Percentiles rank a stretch among this genome's conserved stretches.
Conservation (phyloP, 2,797 vertebrate genomes). For the Masticophis lateralis region DNA sequence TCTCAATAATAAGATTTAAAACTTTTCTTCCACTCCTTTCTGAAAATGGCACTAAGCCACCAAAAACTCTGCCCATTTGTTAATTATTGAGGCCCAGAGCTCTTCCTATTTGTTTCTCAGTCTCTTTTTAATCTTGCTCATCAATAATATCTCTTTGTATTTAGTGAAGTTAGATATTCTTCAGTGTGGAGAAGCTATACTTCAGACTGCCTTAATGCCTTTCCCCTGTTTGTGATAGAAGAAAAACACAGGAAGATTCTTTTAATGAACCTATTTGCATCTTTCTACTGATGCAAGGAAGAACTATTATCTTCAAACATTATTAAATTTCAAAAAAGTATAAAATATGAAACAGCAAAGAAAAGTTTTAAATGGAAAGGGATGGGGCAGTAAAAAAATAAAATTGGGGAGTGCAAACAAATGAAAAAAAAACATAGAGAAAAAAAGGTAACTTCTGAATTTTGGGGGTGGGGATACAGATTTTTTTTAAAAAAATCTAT, state of each 20-base stretch:
- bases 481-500: too few species aligned
- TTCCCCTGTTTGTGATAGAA: not conserved
- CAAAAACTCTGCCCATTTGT: not conserved
- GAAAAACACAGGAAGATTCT: not conserved
- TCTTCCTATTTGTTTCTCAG: not conserved
- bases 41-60: not conserved
- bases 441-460: too few species aligned
- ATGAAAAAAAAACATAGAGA: too few species aligned
- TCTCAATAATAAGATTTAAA: not conserved
- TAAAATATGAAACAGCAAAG: not conserved
- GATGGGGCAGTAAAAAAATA: not conserved
- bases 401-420: too few species aligned
- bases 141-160: not conserved
- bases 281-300: not conserved
- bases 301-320: not conserved
- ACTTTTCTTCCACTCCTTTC: not conserved
- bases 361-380: not conserved
- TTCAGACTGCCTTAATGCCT: not conserved
- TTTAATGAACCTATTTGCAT: not conserved
- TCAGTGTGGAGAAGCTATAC: not conserved
- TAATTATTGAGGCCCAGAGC: not conserved
- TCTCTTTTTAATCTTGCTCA: not conserved
- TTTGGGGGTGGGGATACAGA: too few species aligned
- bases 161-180: not conserved
- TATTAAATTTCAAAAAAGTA: not conserved